Evolutionary conservation across 2,113 vertebrate genomes (phyloP).

Genomic region (Gymnobelideus leadbeateri): DNA sequence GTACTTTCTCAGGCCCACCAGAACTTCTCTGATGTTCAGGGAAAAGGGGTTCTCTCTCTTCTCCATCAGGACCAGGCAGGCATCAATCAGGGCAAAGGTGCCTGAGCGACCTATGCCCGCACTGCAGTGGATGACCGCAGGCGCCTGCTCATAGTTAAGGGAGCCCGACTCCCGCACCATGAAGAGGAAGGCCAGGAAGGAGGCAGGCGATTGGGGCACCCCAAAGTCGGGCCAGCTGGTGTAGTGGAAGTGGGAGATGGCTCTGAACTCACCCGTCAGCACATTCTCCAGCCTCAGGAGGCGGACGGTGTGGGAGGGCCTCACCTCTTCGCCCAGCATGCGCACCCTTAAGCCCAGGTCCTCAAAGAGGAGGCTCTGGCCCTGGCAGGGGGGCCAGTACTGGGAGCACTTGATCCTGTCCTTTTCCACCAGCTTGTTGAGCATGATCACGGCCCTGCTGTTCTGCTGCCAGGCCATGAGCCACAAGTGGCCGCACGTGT

Average conservation of each 20-base stretch:
- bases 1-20: background rate
- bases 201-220: background rate
- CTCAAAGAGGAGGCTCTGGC: background rate
- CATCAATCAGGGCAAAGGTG: background rate
- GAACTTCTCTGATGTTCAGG: background rate
- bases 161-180: background rate
- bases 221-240: background rate
- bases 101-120: background rate
- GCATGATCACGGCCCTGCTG: background rate
- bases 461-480: background rate
- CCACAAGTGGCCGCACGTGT: background rate
- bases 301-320: background rate
- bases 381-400: background rate
- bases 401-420: background rate
- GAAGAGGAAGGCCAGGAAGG: background rate
- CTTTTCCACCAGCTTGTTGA: background rate
- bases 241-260: background rate
- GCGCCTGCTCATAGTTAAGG: background rate
- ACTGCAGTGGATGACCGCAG: background rate
- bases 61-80: background rate
- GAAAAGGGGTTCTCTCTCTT: background rate
- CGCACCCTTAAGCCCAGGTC: background rate
- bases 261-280: rapidly evolving
- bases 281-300: background rate
- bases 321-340: background rate